Base-by-base conservation (phyloP, 2,113 vertebrate genomes). In the Spea multiplicata region DNA sequence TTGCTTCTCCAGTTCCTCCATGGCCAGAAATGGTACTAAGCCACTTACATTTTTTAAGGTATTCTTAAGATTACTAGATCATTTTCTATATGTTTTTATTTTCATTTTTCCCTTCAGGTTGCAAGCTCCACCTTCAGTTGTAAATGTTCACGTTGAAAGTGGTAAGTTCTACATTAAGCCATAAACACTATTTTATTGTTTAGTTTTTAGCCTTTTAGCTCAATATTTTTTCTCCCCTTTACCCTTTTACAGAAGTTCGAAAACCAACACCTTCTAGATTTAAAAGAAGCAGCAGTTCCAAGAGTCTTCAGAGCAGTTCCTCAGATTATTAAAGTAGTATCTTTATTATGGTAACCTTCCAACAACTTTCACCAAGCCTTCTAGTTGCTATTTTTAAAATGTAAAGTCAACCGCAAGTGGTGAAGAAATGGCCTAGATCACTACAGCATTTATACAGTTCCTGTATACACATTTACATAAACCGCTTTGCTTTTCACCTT, bases 101-200 rank as follows among this genome's bases (percentile, higher is more conserved):
- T 66, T 9, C 2, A 7, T 52, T 62, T 17, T 78, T 9, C 72
- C 66, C 65, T 72, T 16, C 50, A 79, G 76, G 70, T 64, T 79
- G 44, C 14, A 66, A 4, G 44, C 59, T 47, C 47, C 67, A 17
- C 69, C 76, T 47, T 44, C 70, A 30, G 44, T 71, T 44, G 76
- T 78, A 65, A 78, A 78, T 72, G 44, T 79, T 45, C 76, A 78
- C 12, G 7, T 59, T 66, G 76, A 69, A 66, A 73, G n/a, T 50
- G 76, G 76, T 79, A 59, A 66, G 76, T 44, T 48, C n/a, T 7
- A 14, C 8, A 46, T 47, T 65, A 44, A 46, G 10, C 14, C 55
- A 4, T 59, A 59, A 59, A 59, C 45, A 59, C 6, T 12, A 59
- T 3, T 46, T 68, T 47, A 12, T 49, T 70, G 8, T 70, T 17